Base-by-base conservation (phyloP, 2,888 invertebrate genomes). In the Eupithecia subfuscata region DNA sequence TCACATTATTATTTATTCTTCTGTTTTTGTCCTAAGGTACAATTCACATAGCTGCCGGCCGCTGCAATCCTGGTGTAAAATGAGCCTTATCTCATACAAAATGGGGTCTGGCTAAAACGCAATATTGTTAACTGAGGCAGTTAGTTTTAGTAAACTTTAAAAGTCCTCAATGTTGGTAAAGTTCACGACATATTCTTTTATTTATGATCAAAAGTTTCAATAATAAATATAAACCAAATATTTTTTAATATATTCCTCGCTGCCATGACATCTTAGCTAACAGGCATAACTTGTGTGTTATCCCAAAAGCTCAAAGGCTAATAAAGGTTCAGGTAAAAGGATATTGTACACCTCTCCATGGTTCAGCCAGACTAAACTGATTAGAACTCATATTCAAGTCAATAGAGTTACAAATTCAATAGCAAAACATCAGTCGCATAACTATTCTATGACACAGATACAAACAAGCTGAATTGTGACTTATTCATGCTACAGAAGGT, bases 341-440 rank as follows among this genome's bases (percentile, higher is more conserved):
- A 60, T 14, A 56, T 22, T 56, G 12, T 22, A 22, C 56, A 56
- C 22, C 56, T 52, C 22, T 25, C 12, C 60, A 60, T 14, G 14
- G 60, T 60, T 60, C 6, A 2, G 60, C 8, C 25, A 60, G 1
- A 25, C 12, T 25, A 60, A 60, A 60, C 60, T 25, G 60, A 60
- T 25, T 60, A 25, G 14, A 60, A 14, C 25, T 60, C 25, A 60
- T 60, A 3, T 60, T 6, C 12, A 25, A 22, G 1, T 14, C 60
- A 25, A 60, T 5, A 60, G 12, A 60, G 60, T 60, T 60, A 60
- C 22, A 60, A 60, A 60, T 60, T 60, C 60, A 60, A 22, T 60
- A 60, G 60, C 60, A 60, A 60, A 11, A 25, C 6, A 0, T 25
- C 60, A 22, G 22, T 60, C 12, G 5, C 22, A 11, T 56, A 56